Evolutionary conservation across 1,140 invertebrate species (phyloP).

Genomic region (Rhyzopertha dominica): DNA sequence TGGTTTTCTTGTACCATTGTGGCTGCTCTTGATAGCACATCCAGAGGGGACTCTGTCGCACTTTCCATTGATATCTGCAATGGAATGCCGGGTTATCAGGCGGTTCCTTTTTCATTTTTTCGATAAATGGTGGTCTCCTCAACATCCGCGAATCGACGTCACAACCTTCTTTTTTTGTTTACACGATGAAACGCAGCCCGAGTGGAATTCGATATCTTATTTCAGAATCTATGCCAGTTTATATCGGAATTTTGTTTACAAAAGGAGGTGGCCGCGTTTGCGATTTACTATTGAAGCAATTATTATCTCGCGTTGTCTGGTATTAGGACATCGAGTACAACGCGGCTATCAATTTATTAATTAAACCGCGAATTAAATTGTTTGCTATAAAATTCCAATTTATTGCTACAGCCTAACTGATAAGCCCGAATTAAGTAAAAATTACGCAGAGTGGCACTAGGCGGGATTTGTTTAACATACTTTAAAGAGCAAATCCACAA

Average conservation of each 20-base stretch:
- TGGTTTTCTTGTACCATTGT: conserved; percentile 79
- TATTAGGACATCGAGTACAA: too few species aligned
- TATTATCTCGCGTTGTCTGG: too few species aligned
- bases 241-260: conserved; percentile 10
- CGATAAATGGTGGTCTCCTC: neutral
- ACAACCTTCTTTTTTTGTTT: neutral
- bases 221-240: neutral
- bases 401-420: neutral
- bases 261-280: too few species aligned
- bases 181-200: neutral
- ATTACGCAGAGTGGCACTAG: neutral
- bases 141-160: neutral
- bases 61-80: conserved; percentile 31
- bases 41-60: conserved; percentile 70
- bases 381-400: conserved; percentile 5
- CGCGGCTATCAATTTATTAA: too few species aligned
- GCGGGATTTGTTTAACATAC: neutral
- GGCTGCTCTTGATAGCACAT: conserved; percentile 82
- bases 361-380: too few species aligned
- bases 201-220: neutral
- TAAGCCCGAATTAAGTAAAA: conserved; percentile 4
- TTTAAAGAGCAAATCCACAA: conserved; percentile 9
- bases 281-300: too few species aligned
- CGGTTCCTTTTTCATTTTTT: conserved; percentile 7
- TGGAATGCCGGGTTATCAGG: conserved; percentile 24